phyloP scores from a whole-genome alignment of 2,888 invertebrate genomes.

The Platypus cylindrus region DNA sequence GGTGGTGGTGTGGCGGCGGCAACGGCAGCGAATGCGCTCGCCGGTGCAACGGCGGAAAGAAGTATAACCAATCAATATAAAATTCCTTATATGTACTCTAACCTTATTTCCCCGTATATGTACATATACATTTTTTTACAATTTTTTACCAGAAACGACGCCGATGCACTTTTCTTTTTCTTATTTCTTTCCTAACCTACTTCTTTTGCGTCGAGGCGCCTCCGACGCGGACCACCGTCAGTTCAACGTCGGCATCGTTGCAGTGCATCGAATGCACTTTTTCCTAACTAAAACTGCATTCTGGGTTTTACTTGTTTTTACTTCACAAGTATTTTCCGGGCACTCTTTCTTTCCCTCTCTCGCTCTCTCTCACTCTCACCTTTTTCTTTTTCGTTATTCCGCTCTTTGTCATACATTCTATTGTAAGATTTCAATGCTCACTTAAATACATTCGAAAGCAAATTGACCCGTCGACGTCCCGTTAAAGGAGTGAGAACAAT shows the following conservation, averaged over 20 bases:
- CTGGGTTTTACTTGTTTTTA: conserved; percentile 9
- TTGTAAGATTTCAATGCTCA: no score
- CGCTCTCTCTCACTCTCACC: no score
- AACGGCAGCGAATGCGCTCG: conserved; percentile 16
- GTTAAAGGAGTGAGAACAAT: conserved; percentile 8
- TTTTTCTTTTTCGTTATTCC: no score
- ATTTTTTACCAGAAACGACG: conserved; percentile 26
- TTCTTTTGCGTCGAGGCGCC: conserved; percentile 33
- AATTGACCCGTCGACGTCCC: conserved; percentile 10
- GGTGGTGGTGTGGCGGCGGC: conserved; percentile 8
- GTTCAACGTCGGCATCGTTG: conserved; percentile 21
- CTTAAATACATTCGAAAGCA: no score
- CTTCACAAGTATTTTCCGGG: neutral
- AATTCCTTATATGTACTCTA: conserved; percentile 33
- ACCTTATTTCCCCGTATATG: conserved; percentile 38
- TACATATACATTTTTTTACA: conserved; percentile 37
- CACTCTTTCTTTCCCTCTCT: no score
- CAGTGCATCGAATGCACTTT: conserved; percentile 32
- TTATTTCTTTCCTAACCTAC: conserved; percentile 37
- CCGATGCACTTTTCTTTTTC: conserved; percentile 30
- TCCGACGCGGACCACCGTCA: conserved; percentile 29
- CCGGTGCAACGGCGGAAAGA: conserved; percentile 29
- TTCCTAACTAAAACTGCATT: conserved; percentile 18
- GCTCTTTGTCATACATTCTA: no score
- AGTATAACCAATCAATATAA: conserved; percentile 37